Percentiles rank a stretch among this genome's conserved stretches.
Conservation (phyloP, 92 coral and sea anemone species). For the Meandrina meandrites region DNA sequence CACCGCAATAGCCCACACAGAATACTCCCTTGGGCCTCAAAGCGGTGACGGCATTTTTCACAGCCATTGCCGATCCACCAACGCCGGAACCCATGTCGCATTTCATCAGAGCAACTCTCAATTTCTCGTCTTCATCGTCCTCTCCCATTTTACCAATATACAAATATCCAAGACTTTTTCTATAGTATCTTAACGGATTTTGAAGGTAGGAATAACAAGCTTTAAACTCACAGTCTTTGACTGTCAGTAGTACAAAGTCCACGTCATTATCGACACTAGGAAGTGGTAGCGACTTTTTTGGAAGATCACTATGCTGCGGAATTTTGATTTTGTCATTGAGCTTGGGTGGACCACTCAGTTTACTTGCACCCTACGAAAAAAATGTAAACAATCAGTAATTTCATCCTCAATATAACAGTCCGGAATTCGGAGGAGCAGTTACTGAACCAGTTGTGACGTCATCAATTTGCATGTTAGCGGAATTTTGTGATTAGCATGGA, state of each 20-base stretch:
- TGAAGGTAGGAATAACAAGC: background rate
- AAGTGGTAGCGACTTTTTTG: no score
- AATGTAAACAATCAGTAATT: no score
- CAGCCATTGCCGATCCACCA: background rate
- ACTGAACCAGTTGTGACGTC: no score
- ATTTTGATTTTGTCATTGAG: background rate
- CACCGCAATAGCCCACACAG: conserved; percentile 40
- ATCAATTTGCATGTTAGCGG: no score
- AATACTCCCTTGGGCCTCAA: conserved; percentile 45
- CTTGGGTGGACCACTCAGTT: conserved; percentile 8
- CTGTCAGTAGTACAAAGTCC: conserved; percentile 13
- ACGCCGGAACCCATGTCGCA: conserved; percentile 19
- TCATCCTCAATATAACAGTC: no score
- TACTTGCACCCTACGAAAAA: no score
- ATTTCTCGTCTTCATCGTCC: conserved; percentile 5
- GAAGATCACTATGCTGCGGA: background rate
- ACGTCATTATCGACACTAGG: background rate
- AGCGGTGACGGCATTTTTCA: conserved; percentile 13
- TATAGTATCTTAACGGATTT: background rate
- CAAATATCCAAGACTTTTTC: background rate
- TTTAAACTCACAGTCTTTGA: background rate
- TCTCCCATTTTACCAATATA: background rate
- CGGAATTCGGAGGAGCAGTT: no score
- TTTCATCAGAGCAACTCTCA: conserved; percentile 29
- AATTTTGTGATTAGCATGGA: no score